phyloP scores from a whole-genome alignment of 1,140 invertebrate genomes.

The Trachymyrmex septentrionalis region DNA sequence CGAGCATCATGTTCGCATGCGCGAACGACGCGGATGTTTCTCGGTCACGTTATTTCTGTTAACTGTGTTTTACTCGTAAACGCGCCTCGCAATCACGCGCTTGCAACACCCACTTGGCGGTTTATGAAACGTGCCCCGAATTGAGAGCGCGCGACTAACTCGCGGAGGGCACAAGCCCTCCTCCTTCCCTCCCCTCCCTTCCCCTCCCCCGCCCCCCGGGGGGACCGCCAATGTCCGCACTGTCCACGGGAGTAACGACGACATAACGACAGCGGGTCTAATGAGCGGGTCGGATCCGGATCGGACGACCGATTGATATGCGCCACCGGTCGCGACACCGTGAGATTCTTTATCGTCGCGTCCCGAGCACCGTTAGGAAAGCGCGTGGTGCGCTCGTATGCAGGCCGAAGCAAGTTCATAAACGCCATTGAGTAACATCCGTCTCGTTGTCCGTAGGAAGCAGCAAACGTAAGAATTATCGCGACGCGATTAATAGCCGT shows the following conservation, averaged over 20 bases:
- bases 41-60: slow-evolving; percentile 17
- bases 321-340: slow-evolving; percentile 50
- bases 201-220: too few species aligned
- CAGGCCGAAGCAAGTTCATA: slow-evolving; percentile 55
- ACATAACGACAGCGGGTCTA: slow-evolving; percentile 41
- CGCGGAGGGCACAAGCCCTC: not conserved
- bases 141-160: slow-evolving; percentile 19
- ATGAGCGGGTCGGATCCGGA: slow-evolving; percentile 5
- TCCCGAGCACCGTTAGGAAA: slow-evolving; percentile 55
- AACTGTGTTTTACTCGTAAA: slow-evolving; percentile 19
- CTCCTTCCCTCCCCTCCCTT: not conserved
- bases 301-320: slow-evolving; percentile 48
- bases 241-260: not conserved
- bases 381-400: slow-evolving; percentile 17
- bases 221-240: too few species aligned
- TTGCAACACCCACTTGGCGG: slow-evolving; percentile 44
- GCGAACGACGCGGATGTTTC: not conserved
- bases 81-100: slow-evolving; percentile 25
- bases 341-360: slow-evolving; percentile 39
- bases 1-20: slow-evolving; percentile 27
- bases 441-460: slow-evolving; percentile 30
- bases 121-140: slow-evolving; percentile 50
- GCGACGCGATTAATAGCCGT: slow-evolving; percentile 8
- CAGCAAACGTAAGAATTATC: slow-evolving; percentile 29
- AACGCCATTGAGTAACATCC: slow-evolving; percentile 54